These are phyloP conservation scores for Oscheius myriophilus DNA, from an alignment of 2,888 invertebrate species.

Conservation along the genomic window DNA sequence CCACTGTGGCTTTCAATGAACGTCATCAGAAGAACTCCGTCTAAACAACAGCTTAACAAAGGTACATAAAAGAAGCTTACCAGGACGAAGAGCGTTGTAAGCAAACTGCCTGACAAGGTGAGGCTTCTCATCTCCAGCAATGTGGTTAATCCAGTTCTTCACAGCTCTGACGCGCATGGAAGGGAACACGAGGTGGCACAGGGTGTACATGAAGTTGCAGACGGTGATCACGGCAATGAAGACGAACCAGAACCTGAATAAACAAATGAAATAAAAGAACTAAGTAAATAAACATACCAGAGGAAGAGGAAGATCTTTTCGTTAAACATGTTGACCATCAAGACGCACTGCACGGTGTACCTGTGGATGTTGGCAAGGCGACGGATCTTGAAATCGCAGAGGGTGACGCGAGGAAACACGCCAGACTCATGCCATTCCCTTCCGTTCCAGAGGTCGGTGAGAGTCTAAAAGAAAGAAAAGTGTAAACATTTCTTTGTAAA, in stretches of 20 bases:
- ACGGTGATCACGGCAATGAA: conserved; percentile 72
- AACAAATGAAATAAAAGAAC: neutral
- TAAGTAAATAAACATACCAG: conserved; percentile 48
- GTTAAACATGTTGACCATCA: conserved; percentile 71
- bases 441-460: conserved; percentile 66
- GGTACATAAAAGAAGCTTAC: conserved; percentile 31
- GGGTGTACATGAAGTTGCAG: conserved; percentile 73
- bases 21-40: conserved; percentile 68
- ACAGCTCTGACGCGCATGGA: conserved; percentile 40
- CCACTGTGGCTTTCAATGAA: conserved; percentile 71
- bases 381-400: conserved; percentile 68
- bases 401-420: conserved; percentile 68
- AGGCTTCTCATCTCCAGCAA: conserved; percentile 13
- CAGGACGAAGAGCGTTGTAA: conserved; percentile 58
- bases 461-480: conserved; percentile 41
- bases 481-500: neutral
- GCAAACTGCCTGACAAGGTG: conserved; percentile 51
- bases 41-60: conserved; percentile 35
- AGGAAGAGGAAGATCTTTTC: conserved; percentile 70
- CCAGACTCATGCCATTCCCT: conserved; percentile 69
- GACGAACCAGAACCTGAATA: conserved; percentile 72
- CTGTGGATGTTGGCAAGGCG: conserved; percentile 71
- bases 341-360: conserved; percentile 69
- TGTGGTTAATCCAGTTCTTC: conserved; percentile 14
- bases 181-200: conserved; percentile 63